phyloP scores from a whole-genome alignment of 53 echinoderm and acorn worm genomes.

The Paracentrotus lividus region DNA sequence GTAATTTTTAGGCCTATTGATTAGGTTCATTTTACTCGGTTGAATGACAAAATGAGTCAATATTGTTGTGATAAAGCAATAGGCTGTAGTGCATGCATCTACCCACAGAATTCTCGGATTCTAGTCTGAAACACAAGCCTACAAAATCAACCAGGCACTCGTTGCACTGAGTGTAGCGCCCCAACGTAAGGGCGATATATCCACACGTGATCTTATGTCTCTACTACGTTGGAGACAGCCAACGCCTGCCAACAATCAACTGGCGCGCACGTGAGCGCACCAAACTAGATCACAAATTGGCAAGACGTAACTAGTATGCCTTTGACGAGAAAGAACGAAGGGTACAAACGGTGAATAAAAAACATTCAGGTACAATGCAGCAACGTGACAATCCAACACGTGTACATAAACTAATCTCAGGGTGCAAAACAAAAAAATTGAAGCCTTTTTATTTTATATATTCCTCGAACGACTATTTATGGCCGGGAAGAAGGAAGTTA shows the following conservation, averaged over 20 bases:
- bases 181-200: not conserved
- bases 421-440: not conserved
- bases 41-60: too few species aligned
- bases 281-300: too few species aligned
- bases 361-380: not conserved
- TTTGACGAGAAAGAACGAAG: not conserved
- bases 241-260: not conserved
- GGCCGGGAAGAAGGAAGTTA: not conserved
- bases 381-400: conserved; percentile 45
- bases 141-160: conserved; percentile 12
- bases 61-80: too few species aligned
- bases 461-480: not conserved
- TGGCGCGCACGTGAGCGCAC: conserved; percentile 18
- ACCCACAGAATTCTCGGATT: not conserved
- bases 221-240: not conserved
- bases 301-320: too few species aligned
- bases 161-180: not conserved
- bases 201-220: conserved; percentile 14
- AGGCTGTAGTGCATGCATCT: too few species aligned
- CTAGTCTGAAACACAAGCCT: conserved; percentile 9
- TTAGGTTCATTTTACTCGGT: too few species aligned
- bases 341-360: not conserved
- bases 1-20: too few species aligned
- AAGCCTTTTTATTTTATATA: not conserved
- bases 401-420: conserved; percentile 20